phyloP scores from a whole-genome alignment of 2,113 vertebrate species.

The Microcebus lehilahytsara region DNA sequence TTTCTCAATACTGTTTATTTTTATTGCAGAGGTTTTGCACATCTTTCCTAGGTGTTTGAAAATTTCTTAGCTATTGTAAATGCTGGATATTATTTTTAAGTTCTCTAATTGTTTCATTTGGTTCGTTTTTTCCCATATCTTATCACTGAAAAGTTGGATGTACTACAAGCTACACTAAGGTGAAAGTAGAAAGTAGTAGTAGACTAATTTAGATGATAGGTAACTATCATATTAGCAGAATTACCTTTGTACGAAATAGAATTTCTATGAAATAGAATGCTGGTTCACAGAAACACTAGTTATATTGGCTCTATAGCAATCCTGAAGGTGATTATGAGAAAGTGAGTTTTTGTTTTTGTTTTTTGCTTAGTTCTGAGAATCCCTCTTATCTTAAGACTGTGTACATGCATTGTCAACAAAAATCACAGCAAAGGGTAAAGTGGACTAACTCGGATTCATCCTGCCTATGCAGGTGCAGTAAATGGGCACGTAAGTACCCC shows the following conservation, averaged over 20 bases:
- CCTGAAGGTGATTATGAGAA: neutral
- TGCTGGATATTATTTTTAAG: neutral
- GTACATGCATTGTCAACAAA: neutral
- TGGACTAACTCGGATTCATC: neutral
- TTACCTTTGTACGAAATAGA: neutral
- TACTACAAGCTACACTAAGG: neutral
- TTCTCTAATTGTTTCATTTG: neutral
- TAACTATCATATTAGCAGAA: neutral
- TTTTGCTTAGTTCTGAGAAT: slow-evolving; percentile 3
- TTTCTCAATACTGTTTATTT: neutral
- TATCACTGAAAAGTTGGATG: neutral
- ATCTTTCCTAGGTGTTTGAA: neutral
- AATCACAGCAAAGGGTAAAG: slow-evolving; percentile 37
- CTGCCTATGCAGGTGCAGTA: slow-evolving; percentile 54
- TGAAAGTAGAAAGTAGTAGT: neutral
- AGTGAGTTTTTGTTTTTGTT: neutral
- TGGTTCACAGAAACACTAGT: neutral
- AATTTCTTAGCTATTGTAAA: neutral
- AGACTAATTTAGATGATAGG: neutral
- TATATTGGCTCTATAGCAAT: neutral
- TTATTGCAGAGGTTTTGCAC: neutral
- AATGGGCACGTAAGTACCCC: slow-evolving; percentile 52
- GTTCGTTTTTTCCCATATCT: neutral
- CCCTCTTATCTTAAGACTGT: neutral
- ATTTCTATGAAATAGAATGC: neutral